Conservation (phyloP, 2,113 vertebrate genomes). For the Bufo bufo region DNA sequence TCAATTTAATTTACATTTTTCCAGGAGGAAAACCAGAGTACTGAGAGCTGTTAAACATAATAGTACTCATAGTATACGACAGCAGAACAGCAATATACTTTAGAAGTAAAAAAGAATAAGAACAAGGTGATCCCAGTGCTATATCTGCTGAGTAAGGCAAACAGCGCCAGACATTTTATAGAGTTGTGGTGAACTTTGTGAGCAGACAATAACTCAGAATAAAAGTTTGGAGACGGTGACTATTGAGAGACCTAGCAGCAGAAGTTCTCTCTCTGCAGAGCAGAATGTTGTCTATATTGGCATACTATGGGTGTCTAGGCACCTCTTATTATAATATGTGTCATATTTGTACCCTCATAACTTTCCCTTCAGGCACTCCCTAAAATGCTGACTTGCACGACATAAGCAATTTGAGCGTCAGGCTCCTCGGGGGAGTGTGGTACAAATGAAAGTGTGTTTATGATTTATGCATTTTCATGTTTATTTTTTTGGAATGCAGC, state of each 20-base stretch:
- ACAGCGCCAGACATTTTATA: not conserved
- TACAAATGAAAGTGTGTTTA: not conserved
- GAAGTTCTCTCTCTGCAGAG: not conserved
- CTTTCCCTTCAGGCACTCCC: slow-evolving; percentile 8
- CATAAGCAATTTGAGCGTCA: not conserved
- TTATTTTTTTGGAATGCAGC: not conserved
- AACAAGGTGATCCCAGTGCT: not conserved
- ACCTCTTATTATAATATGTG: slow-evolving; percentile 5
- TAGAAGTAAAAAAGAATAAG: not conserved
- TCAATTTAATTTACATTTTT: too few species aligned
- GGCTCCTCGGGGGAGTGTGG: not conserved
- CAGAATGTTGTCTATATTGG: not conserved
- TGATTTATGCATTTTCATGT: slow-evolving; percentile 10
- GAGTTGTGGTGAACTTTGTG: not conserved
- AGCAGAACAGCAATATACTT: too few species aligned
- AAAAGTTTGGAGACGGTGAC: not conserved
- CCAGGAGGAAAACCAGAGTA: too few species aligned
- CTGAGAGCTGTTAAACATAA: too few species aligned
- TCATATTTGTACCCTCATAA: not conserved
- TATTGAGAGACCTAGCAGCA: not conserved
- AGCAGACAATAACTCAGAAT: not conserved
- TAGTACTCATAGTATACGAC: too few species aligned
- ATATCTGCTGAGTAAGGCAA: not conserved
- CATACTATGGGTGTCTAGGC: not conserved
- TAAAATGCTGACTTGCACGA: slow-evolving; percentile 32